Conservation (phyloP, 1,140 invertebrate species). For the Drosophila carrolli region DNA sequence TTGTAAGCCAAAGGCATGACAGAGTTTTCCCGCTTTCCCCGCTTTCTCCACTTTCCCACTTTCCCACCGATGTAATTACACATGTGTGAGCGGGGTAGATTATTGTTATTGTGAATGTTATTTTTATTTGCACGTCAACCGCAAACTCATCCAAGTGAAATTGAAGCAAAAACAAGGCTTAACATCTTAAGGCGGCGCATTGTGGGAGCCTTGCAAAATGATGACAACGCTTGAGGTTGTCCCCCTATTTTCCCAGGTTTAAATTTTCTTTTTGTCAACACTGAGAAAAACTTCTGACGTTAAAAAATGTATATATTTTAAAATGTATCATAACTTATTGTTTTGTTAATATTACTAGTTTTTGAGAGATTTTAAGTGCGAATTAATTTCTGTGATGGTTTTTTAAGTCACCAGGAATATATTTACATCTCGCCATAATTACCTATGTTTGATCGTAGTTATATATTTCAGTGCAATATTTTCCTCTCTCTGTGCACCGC, state of each 20-base stretch:
- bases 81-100: constrained; percentile 30
- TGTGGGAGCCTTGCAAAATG: constrained; percentile 56
- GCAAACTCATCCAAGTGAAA: constrained; percentile 52
- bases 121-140: constrained; percentile 73
- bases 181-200: constrained; percentile 69
- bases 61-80: constrained; percentile 28
- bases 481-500: constrained; percentile 14
- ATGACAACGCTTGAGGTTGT: constrained; percentile 52
- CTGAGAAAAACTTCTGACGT: neutral
- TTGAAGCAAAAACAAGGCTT: constrained; percentile 77
- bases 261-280: constrained; percentile 4
- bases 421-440: too few species aligned
- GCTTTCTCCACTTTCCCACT: neutral
- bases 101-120: constrained; percentile 64
- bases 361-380: too few species aligned
- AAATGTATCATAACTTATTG: too few species aligned
- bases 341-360: too few species aligned
- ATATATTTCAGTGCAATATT: neutral
- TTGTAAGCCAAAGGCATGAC: constrained; percentile 45
- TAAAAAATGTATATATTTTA: too few species aligned
- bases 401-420: too few species aligned
- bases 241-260: constrained; percentile 1
- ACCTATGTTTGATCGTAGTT: too few species aligned
- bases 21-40: constrained; percentile 2
- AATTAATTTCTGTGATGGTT: too few species aligned